phyloP scores from a whole-genome alignment of 2,113 vertebrate genomes.

The Crotalus helleri region DNA sequence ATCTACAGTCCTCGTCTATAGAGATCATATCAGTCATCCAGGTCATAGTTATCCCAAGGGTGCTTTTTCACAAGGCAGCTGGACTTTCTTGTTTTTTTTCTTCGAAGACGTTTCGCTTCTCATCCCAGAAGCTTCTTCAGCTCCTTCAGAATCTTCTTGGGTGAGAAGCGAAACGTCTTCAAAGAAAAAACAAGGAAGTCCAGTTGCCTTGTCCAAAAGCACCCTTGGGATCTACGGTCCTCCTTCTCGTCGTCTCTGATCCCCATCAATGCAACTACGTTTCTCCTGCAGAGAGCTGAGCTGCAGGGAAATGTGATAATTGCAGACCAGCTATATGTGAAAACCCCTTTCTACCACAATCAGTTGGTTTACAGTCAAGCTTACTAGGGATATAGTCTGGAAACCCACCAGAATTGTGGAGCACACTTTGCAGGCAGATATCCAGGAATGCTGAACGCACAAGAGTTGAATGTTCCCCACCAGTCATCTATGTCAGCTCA shows the following conservation, averaged over 20 bases:
- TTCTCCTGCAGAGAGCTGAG: neutral
- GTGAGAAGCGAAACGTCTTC: too few species aligned
- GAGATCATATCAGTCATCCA: too few species aligned
- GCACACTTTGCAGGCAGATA: neutral
- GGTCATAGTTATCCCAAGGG: too few species aligned
- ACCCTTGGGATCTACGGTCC: neutral
- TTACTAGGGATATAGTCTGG: too few species aligned
- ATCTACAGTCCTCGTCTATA: neutral
- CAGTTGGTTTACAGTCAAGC: neutral
- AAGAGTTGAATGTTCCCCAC: neutral
- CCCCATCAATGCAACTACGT: neutral
- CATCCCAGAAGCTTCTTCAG: too few species aligned
- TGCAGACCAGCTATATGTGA: too few species aligned
- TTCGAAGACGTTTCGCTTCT: too few species aligned
- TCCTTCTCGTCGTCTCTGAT: neutral
- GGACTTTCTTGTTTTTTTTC: too few species aligned
- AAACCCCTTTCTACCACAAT: neutral
- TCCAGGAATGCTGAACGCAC: neutral
- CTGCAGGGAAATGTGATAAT: neutral
- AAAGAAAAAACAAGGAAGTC: too few species aligned
- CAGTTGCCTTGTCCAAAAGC: too few species aligned
- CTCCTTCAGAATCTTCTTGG: too few species aligned
- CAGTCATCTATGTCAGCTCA: neutral
- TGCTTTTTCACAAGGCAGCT: too few species aligned
- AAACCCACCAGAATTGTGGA: neutral